Conservation (phyloP, 1,140 invertebrate species). For the Cataglyphis hispanica region DNA sequence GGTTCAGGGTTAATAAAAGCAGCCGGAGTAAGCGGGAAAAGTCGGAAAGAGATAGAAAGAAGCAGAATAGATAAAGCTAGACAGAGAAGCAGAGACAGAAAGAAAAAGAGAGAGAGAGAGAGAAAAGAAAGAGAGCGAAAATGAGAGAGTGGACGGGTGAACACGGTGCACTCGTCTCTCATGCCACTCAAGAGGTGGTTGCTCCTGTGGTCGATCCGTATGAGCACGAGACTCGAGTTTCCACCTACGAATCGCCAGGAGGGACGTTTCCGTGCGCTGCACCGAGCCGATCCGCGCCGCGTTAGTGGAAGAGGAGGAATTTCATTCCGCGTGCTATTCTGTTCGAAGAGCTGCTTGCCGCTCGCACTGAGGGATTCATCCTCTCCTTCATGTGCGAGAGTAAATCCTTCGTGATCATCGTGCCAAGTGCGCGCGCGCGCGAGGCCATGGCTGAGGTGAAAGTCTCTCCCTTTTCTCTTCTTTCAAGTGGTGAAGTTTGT, state of each 20-base stretch:
- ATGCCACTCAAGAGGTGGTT: slow-evolving; percentile 71
- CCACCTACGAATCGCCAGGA: slow-evolving; percentile 72
- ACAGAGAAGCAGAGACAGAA: neutral
- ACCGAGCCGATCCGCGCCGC: slow-evolving; percentile 5
- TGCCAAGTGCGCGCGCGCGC: slow-evolving; percentile 53
- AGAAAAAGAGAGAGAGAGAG: neutral
- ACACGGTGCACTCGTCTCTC: slow-evolving; percentile 42
- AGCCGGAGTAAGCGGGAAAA: slow-evolving; percentile 39
- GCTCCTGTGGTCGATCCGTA: slow-evolving; percentile 68
- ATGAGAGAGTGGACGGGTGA: slow-evolving; percentile 20
- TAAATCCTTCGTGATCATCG: slow-evolving; percentile 69
- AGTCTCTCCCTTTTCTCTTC: slow-evolving; percentile 65
- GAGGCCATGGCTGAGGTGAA: slow-evolving; percentile 65
- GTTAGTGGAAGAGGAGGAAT: slow-evolving; percentile 56
- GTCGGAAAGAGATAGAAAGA: slow-evolving; percentile 39
- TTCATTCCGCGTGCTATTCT: slow-evolving; percentile 68
- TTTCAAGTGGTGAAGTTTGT: neutral
- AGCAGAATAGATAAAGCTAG: neutral
- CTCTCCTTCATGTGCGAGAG: slow-evolving; percentile 64
- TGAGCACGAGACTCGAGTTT: slow-evolving; percentile 66
- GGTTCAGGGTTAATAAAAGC: slow-evolving; percentile 71
- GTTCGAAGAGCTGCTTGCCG: slow-evolving; percentile 56
- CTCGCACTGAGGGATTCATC: slow-evolving; percentile 50
- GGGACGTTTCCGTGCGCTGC: slow-evolving; percentile 67
- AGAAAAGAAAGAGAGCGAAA: slow-evolving; percentile 29